Evolutionary conservation across 2,797 vertebrate genomes (phyloP).

Genomic region (Catamblyrhynchus diadema): DNA sequence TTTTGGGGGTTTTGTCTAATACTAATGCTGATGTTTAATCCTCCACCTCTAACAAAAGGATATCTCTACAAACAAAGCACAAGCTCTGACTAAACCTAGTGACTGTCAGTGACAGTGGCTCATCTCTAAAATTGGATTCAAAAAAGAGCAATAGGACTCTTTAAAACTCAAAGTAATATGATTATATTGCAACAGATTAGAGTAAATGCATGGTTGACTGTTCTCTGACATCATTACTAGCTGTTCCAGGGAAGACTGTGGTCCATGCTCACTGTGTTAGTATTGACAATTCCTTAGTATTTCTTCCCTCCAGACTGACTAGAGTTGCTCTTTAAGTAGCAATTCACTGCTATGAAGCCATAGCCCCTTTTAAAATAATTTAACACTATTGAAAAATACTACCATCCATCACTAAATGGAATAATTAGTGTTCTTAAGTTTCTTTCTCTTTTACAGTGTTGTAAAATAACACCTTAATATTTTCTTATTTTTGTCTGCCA

Average conservation of each 20-base stretch:
- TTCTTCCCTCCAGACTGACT: neutral
- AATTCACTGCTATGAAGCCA: neutral
- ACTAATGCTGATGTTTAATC: neutral
- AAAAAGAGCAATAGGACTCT: neutral
- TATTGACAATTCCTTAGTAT: neutral
- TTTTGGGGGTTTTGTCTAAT: accelerated
- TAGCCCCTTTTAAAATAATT: neutral
- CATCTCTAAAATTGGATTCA: neutral
- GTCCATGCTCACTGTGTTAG: neutral
- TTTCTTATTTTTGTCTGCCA: neutral
- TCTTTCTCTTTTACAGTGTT: neutral
- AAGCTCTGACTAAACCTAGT: neutral
- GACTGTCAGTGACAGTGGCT: neutral
- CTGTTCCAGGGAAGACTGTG: neutral
- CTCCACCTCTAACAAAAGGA: neutral
- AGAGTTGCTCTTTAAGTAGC: neutral
- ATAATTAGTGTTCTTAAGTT: neutral
- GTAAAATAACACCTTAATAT: neutral
- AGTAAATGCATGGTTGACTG: neutral
- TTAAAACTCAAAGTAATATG: neutral
- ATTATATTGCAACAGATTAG: neutral
- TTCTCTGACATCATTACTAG: neutral
- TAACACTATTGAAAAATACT: neutral
- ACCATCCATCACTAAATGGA: neutral
- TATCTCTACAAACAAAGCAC: constrained; percentile 3